A percentile compares a stretch with the other conserved stretches of the same genome.
phyloP scores from a whole-genome alignment of 2,113 vertebrate species.

The Coptodon rendalli region DNA sequence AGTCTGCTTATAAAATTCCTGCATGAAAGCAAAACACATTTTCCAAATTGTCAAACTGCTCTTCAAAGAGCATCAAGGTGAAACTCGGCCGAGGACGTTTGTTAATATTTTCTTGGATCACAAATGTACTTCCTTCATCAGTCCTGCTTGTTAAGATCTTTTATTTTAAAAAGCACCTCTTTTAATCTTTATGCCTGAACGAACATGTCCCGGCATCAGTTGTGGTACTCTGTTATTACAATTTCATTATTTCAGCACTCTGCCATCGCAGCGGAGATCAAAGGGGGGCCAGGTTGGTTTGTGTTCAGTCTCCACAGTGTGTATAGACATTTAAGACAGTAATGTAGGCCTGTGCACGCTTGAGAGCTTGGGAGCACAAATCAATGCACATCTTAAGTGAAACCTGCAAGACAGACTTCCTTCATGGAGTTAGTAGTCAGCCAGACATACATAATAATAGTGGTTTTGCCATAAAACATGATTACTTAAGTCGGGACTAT shows the following conservation, averaged over 20 bases:
- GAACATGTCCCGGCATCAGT: slow-evolving; percentile 39
- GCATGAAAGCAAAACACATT: neutral
- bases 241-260: slow-evolving; percentile 59
- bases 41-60: neutral
- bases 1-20: neutral
- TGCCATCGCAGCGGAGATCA: slow-evolving; percentile 52
- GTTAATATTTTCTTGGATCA: neutral
- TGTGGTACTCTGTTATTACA: slow-evolving; percentile 44
- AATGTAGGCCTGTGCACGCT: slow-evolving; percentile 20
- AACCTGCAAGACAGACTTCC: slow-evolving; percentile 33
- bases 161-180: neutral
- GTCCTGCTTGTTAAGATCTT: neutral
- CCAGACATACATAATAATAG: slow-evolving; percentile 55
- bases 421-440: slow-evolving; percentile 9
- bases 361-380: slow-evolving; percentile 45
- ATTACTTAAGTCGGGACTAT: slow-evolving; percentile 47
- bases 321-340: slow-evolving; percentile 50
- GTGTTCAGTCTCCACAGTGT: slow-evolving; percentile 36
- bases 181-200: slow-evolving; percentile 30
- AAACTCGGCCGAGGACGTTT: neutral
- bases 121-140: neutral
- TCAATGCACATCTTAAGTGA: slow-evolving; percentile 47
- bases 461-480: slow-evolving; percentile 48
- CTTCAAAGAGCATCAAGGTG: neutral
- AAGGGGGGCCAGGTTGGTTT: slow-evolving; percentile 45